Evolutionary conservation across 2,113 vertebrate genomes (phyloP), one percentile per base, ranked within the genome.

Genomic region (Butorides virescens): DNA sequence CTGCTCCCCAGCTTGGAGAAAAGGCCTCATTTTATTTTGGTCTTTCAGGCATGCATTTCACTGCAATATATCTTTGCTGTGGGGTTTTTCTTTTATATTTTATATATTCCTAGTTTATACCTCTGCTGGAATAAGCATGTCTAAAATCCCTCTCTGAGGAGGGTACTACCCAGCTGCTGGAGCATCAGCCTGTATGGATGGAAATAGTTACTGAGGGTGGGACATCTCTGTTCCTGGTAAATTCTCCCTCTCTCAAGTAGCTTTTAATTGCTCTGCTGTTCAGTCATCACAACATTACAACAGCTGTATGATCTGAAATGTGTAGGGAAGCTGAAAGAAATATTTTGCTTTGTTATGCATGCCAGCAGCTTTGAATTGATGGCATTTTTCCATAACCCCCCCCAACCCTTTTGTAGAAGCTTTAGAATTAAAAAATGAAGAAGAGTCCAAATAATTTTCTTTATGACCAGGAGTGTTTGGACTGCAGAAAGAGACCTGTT

Each of bases 21-120:
- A 92, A 90, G 32, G 17, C 49, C 39, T 36, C 46, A 26, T 27
- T 47, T 86, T 49, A 34, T 46, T 37, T 74, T 63, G 61, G 15
- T 52, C 14, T n/a, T 50, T 77, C 19, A 32, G 42, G 26, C 15
- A n/a, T n/a, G 15, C 4, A 12, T 58, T 82, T 93, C 49, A 37
- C 34, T 61, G 68, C 4, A 12, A 20, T 55, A 15, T 36, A n/a
- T 72, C 32, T 63, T 87, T 42, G n/a, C 59, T 84, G 5, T 74
- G 46, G 11, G 1, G 0, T 4, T 66, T 70, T 62, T 59, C 0
- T 50, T 47, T 39, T 26, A 7, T 1, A 6, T 14, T 20, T 5
- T 39, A 6, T 13, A 27, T 36, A 30, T 37, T 72, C 29, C 52
- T 70, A n/a, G 16, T 68, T 84, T 82, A 42, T 75, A 36, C 18